Evolutionary conservation across 2,797 vertebrate genomes (phyloP).

Genomic region (Leuciscus waleckii): DNA sequence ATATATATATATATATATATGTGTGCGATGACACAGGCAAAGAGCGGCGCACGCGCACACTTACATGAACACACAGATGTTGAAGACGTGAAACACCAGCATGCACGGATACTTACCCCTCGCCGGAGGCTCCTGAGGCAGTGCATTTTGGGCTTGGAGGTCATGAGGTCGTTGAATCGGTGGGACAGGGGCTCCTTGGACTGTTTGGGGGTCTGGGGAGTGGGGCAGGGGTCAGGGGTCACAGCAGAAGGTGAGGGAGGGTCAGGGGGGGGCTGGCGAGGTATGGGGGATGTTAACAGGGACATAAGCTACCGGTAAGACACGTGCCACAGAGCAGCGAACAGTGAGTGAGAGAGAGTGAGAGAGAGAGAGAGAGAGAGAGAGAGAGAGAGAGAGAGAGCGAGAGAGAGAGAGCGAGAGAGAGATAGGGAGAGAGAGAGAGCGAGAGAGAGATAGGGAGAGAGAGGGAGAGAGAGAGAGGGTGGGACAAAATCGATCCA

Average conservation of each 20-base stretch:
- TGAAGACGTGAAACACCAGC: slow-evolving; percentile 33
- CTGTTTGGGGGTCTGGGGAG: slow-evolving; percentile 98
- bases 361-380: slow-evolving; percentile 73
- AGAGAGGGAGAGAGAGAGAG: slow-evolving; percentile 72
- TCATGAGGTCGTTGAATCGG: slow-evolving; percentile 99
- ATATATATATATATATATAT: too few relatives aligned
- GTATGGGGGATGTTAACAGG: slow-evolving; percentile 98
- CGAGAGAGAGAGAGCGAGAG: slow-evolving; percentile 77
- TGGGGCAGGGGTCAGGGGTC: slow-evolving; percentile 94
- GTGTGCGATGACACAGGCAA: slow-evolving; percentile 54
- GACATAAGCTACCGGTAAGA: slow-evolving; percentile 98
- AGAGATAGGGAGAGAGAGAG: slow-evolving; percentile 77
- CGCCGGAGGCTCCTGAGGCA: slow-evolving; percentile 99
- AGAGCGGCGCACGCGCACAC: slow-evolving; percentile 44
- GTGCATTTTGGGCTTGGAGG: slow-evolving; percentile 99
- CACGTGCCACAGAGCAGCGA: slow-evolving; percentile 91
- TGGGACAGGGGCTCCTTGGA: slow-evolving; percentile 99
- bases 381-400: slow-evolving; percentile 78
- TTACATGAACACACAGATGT: slow-evolving; percentile 51
- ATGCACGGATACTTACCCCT: slow-evolving; percentile 94
- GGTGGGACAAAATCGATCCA: slow-evolving; percentile 77
- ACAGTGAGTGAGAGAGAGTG: slow-evolving; percentile 76
- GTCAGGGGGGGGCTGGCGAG: slow-evolving; percentile 92
- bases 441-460: slow-evolving; percentile 77
- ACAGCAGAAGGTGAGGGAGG: slow-evolving; percentile 98